Conservation (phyloP, 2,113 vertebrate genomes). For the Strix aluco region DNA sequence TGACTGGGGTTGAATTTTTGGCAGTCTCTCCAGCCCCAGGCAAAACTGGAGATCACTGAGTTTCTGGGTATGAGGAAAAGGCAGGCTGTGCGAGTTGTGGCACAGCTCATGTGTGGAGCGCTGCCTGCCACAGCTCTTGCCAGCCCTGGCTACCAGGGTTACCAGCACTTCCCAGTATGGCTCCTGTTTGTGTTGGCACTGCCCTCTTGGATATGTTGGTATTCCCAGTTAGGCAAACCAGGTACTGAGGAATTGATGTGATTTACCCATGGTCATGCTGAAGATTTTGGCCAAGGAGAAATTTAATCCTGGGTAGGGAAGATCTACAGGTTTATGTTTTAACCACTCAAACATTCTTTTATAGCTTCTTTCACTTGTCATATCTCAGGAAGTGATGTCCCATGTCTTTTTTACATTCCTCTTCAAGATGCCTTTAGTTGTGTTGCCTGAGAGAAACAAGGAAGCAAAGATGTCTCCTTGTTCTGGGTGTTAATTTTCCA, state of each 20-base stretch:
- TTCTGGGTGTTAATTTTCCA: neutral
- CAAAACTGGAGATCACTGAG: neutral
- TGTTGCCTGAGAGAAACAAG: neutral
- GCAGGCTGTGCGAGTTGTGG: neutral
- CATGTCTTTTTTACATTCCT: neutral
- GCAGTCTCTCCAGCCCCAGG: neutral
- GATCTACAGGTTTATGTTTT: neutral
- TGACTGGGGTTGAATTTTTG: neutral
- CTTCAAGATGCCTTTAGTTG: neutral
- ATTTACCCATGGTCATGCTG: neutral
- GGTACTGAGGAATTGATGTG: neutral
- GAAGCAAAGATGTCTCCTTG: neutral
- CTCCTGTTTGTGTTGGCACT: neutral
- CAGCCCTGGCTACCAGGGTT: neutral
- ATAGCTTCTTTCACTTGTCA: neutral
- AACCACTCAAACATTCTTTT: neutral
- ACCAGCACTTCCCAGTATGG: neutral
- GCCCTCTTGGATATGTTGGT: neutral
- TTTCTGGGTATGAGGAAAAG: constrained; percentile 13
- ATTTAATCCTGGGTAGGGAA: neutral
- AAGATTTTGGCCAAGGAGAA: neutral
- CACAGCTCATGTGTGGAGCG: fast-evolving
- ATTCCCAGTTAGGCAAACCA: neutral
- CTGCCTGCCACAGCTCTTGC: neutral
- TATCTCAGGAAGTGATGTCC: neutral